phyloP scores from a whole-genome alignment of 2,797 vertebrate species.

The Adrianichthys oophorus region DNA sequence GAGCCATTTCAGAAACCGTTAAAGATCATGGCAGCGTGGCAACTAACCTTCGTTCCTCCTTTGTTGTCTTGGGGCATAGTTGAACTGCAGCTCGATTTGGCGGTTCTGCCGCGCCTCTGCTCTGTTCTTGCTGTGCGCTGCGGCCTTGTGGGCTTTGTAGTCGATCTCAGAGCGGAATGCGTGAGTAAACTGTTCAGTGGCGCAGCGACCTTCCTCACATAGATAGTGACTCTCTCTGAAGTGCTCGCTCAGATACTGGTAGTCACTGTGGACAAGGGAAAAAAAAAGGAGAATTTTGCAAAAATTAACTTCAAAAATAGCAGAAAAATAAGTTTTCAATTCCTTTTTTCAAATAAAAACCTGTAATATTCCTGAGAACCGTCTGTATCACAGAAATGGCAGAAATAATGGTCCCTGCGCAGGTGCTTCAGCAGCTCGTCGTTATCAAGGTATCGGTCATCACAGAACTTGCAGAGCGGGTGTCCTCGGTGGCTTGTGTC shows the following conservation, averaged over 20 bases:
- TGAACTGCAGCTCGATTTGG: conserved; percentile 97
- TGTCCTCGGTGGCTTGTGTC: conserved; percentile 97
- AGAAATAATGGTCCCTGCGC: conserved; percentile 95
- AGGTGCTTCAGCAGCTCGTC: conserved; percentile 96
- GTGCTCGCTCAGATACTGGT: conserved; percentile 91
- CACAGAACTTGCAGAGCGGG: conserved; percentile 97
- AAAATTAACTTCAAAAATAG: not conserved
- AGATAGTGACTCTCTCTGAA: conserved; percentile 95
- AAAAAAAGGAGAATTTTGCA: not conserved
- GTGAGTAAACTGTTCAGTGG: conserved; percentile 93
- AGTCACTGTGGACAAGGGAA: conserved; percentile 80
- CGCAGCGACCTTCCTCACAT: conserved; percentile 94
- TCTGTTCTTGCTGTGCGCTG: conserved; percentile 94
- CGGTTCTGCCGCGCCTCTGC: conserved; percentile 97
- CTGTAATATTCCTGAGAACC: conserved; percentile 98
- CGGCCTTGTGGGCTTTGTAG: conserved; percentile 93
- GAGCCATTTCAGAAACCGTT: not conserved
- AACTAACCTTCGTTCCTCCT: conserved; percentile 85
- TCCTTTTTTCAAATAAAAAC: conserved; percentile 56
- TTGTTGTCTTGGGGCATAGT: conserved; percentile 82
- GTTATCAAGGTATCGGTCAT: conserved; percentile 95
- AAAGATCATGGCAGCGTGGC: not conserved
- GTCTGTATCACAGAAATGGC: conserved; percentile 96
- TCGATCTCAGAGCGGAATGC: conserved; percentile 97
- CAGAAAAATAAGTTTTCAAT: not conserved